Base-by-base conservation (phyloP, 2,113 vertebrate genomes). In the Sitta europaea region DNA sequence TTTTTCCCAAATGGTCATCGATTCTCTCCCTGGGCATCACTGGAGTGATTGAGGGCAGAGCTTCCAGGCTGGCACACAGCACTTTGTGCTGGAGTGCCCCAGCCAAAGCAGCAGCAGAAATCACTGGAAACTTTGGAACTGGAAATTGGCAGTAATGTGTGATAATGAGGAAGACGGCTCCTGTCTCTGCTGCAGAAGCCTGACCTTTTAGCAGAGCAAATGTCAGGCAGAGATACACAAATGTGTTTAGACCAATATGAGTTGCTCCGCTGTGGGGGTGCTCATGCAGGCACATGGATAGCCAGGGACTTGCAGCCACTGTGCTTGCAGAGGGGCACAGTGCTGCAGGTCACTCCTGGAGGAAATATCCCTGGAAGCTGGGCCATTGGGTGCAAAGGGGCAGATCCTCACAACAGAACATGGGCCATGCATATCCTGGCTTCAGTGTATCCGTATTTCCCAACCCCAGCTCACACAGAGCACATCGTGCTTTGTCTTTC, bases 171-270 rank as follows among this genome's bases (percentile, higher is more conserved):
- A 93, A 93, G 88, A 83, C 14, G 0, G 92, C 77, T 96, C 93
- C 67, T 55, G 45, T 50, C 92, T 90, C 36, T 5, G 3, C 96
- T 74, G 82, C 68, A 55, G 88, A 71, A 95, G 86, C 70, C 79
- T 97, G 96, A 97, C 96, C 96, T 97, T 97, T 96, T 65, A 96
- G 48, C 94, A 97, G 92, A 95, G 94, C 95, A 96, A 97, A 96
- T 97, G 94, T 97, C 96, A 97, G 90, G 61, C 48, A 90, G 88
- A 95, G 86, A 94, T 92, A 89, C 79, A 95, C 96, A 95, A 95
- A 96, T 90, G 88, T 93, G 96, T 96, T 96, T 94, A 90, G 94
- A 94, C 68, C 90, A 74, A 10, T 77, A 96, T 71, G 82, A 93
- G 90, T 83, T 63, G 75, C 88, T 66, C 51, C 12, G 47, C 82